Conservation (phyloP, 2,888 invertebrate species). For the Drosophila nigricruria region DNA sequence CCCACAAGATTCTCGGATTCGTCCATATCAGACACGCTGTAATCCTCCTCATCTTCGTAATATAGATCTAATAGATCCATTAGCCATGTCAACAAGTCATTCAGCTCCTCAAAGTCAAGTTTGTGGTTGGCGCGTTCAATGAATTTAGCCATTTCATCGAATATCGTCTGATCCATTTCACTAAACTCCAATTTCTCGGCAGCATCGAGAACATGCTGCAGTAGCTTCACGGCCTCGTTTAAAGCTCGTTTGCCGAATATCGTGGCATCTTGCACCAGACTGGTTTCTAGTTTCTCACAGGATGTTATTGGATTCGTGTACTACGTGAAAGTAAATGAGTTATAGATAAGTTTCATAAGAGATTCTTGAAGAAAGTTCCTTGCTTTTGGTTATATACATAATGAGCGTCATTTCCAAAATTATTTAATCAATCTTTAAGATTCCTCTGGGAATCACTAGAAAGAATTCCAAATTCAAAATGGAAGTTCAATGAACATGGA, state of each 20-base stretch:
- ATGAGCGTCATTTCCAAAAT: too few species aligned
- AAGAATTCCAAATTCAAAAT: too few species aligned
- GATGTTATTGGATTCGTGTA: slow-evolving; percentile 32
- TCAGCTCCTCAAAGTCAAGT: slow-evolving; percentile 27
- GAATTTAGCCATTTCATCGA: slow-evolving; percentile 20
- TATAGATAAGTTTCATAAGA: neutral
- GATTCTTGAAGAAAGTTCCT: neutral
- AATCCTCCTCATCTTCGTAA: neutral
- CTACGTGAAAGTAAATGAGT: slow-evolving; percentile 12
- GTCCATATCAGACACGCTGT: neutral
- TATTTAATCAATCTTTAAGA: too few species aligned
- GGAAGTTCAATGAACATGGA: too few species aligned
- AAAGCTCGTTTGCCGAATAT: slow-evolving; percentile 22
- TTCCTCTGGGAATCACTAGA: too few species aligned
- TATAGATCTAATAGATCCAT: slow-evolving; percentile 26
- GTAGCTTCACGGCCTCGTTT: slow-evolving; percentile 24
- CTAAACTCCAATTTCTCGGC: slow-evolving; percentile 24
- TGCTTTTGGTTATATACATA: too few species aligned
- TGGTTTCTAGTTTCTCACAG: slow-evolving; percentile 33
- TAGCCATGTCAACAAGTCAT: slow-evolving; percentile 26
- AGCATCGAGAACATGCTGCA: slow-evolving; percentile 44
- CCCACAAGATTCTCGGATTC: slow-evolving; percentile 18
- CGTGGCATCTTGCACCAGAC: slow-evolving; percentile 36
- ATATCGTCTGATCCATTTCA: slow-evolving; percentile 6
- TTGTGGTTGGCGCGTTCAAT: slow-evolving; percentile 13